Evolutionary conservation across 2,113 vertebrate genomes (phyloP).

Genomic region (Ariopsis seemanni): DNA sequence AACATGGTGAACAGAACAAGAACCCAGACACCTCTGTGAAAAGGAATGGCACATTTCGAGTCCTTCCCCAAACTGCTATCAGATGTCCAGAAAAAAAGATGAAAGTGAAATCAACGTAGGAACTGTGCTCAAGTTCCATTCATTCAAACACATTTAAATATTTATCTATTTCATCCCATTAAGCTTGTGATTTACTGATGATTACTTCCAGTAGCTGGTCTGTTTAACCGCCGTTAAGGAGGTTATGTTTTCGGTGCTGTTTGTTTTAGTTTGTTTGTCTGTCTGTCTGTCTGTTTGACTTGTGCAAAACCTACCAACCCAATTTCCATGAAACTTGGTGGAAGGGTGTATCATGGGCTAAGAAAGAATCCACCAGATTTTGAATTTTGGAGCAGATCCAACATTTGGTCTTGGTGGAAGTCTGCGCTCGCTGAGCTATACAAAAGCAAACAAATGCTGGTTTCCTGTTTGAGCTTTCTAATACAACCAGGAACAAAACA

Average conservation of each 20-base stretch:
- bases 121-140: not conserved
- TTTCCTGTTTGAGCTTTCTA: not conserved
- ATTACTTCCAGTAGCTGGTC: not conserved
- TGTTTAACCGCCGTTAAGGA: not conserved
- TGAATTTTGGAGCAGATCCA: too few species aligned
- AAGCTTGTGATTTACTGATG: not conserved
- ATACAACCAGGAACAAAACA: not conserved
- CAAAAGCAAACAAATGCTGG: not conserved
- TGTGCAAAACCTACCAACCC: too few species aligned
- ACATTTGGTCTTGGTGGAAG: too few species aligned
- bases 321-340: too few species aligned
- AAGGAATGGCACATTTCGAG: not conserved
- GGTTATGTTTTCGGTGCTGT: too few species aligned
- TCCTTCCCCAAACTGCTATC: not conserved
- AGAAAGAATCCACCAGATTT: too few species aligned
- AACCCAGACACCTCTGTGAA: not conserved
- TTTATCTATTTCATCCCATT: not conserved
- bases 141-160: not conserved
- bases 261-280: too few species aligned
- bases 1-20: constrained; percentile 63
- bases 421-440: not conserved
- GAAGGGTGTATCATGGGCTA: too few species aligned
- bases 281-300: too few species aligned
- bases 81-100: not conserved
- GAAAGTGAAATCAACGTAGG: not conserved